Evolutionary conservation across 64 coral and sea anemone genomes (phyloP).

Genomic region (Pocillopora damicornis): DNA sequence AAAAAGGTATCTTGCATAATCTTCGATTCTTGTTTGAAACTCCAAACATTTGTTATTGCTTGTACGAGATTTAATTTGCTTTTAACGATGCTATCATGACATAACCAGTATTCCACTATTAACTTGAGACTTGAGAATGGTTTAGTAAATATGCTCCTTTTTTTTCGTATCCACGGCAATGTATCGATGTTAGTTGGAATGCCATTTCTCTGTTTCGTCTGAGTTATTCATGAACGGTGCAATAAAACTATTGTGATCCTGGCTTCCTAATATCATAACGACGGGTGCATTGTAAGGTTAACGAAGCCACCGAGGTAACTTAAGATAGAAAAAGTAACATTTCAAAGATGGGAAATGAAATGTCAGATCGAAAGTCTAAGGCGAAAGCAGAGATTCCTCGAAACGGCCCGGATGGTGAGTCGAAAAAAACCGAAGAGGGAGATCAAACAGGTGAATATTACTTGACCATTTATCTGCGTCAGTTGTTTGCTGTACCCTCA

Average conservation of each 20-base stretch:
- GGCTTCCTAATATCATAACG: not conserved
- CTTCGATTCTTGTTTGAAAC: too few species aligned
- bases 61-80: too few species aligned
- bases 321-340: too few species aligned
- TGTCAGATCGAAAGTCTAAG: not conserved
- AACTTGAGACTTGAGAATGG: too few species aligned
- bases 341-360: constrained; percentile 23
- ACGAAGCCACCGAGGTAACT: not conserved
- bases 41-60: too few species aligned
- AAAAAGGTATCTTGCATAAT: too few species aligned
- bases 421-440: not conserved
- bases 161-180: constrained; percentile 18
- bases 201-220: not conserved
- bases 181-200: not conserved
- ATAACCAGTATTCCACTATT: too few species aligned
- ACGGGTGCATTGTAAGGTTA: not conserved
- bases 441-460: constrained; percentile 19
- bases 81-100: too few species aligned
- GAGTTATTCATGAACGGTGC: not conserved
- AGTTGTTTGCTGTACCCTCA: not conserved
- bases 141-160: too few species aligned
- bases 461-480: not conserved
- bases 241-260: not conserved
- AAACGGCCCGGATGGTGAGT: constrained; percentile 13
- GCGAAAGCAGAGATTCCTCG: not conserved